These are phyloP conservation scores for Antedon mediterranea DNA, from an alignment of 53 echinoderm and acorn worm species.

Conservation along the genomic window DNA sequence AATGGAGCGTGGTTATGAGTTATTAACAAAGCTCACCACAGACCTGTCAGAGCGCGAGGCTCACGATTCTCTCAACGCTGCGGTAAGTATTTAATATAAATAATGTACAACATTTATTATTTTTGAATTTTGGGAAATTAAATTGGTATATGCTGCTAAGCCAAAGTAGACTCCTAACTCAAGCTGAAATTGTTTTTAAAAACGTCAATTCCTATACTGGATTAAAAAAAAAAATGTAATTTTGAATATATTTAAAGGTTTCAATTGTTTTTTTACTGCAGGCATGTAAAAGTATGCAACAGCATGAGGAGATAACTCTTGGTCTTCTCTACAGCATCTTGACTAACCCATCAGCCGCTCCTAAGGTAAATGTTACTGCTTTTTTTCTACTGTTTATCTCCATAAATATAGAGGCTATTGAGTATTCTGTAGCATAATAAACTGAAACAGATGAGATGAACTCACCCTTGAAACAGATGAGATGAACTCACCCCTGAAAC, in stretches of 20 bases:
- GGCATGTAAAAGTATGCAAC: constrained; percentile 70
- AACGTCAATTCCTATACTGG: no score
- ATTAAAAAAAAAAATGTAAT: background rate
- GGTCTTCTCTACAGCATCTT: constrained; percentile 74
- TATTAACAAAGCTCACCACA: constrained; percentile 38
- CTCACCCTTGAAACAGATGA: no score
- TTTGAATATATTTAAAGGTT: background rate
- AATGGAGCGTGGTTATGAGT: constrained; percentile 72
- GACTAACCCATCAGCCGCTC: constrained; percentile 48
- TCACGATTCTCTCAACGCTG: constrained; percentile 60
- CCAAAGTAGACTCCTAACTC: no score
- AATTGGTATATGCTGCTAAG: no score
- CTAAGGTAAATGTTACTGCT: constrained; percentile 30
- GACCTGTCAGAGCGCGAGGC: constrained; percentile 62
- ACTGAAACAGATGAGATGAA: no score
- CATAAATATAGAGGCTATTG: no score
- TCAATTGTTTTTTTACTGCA: constrained; percentile 9
- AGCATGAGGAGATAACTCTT: constrained; percentile 81
- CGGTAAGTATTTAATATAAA: constrained; percentile 71
- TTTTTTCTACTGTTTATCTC: no score
- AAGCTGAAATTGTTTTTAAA: no score
- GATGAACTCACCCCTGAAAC: no score
- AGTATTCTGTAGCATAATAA: no score
- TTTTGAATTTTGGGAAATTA: no score
- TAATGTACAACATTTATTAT: no score